Percentiles rank a stretch among this genome's conserved stretches.
Evolutionary conservation across 2,888 invertebrate genomes (phyloP).

Genomic region (Philereme transversata): DNA sequence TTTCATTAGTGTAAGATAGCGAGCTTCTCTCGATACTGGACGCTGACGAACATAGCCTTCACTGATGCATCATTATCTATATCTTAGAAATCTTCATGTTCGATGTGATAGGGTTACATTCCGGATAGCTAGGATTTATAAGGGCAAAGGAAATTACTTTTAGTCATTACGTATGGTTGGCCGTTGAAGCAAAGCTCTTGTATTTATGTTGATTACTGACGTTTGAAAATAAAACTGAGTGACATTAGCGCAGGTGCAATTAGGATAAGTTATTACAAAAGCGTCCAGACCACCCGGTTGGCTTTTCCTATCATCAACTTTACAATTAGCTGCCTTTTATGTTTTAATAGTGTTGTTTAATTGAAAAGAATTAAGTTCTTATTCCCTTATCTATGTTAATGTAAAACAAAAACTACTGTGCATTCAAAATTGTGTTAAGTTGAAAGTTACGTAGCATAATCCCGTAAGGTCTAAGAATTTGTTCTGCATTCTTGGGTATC

Average conservation of each 20-base stretch:
- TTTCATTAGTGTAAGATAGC: conserved; percentile 56
- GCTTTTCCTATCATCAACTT: conserved; percentile 42
- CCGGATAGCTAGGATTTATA: conserved; percentile 45
- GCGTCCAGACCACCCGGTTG: conserved; percentile 47
- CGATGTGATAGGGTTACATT: conserved; percentile 44
- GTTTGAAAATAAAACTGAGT: conserved; percentile 50
- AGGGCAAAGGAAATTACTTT: conserved; percentile 53
- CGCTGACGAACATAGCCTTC: conserved; percentile 49
- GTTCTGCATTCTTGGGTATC: conserved; percentile 30
- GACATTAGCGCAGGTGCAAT: conserved; percentile 56
- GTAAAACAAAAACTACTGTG: conserved; percentile 4
- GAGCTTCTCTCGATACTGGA: conserved; percentile 38
- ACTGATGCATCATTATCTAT: conserved; percentile 54
- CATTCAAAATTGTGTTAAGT: not conserved
- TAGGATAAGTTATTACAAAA: conserved; percentile 42
- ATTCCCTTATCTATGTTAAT: not conserved
- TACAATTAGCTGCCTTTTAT: conserved; percentile 45
- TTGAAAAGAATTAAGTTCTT: not conserved
- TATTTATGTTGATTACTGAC: conserved; percentile 57
- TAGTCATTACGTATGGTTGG: conserved; percentile 44
- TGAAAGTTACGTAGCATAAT: not conserved
- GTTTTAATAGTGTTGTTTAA: not conserved
- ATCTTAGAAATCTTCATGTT: conserved; percentile 53
- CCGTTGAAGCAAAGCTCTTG: conserved; percentile 47
- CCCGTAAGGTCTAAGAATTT: conserved; percentile 15